Base-by-base conservation (phyloP, 2,888 invertebrate genomes). In the Agrotis segetum region DNA sequence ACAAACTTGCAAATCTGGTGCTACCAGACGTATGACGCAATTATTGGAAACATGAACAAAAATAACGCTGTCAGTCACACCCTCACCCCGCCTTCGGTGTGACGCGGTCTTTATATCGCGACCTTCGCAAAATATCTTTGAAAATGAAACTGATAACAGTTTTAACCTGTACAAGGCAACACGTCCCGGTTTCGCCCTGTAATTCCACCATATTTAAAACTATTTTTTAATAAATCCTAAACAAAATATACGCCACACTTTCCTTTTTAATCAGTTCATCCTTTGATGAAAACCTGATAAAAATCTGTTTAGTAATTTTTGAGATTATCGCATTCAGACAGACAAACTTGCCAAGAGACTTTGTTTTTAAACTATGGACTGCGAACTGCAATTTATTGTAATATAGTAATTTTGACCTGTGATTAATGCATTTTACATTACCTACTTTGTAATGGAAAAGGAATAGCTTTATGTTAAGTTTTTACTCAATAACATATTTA, bases 111-210 rank as follows among this genome's bases (percentile, higher is more conserved):
- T 53, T 70, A 53, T 19, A 24, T 40, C 19, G 24, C 7, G 78
- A 16, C 61, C 65, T 78, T 71, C 58, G 62, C 47, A 34, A 77
- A 76, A 71, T 77, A 74, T 16, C 24, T 61, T 46, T 21, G 24
- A 67, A 58, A 68, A 29, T 17, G 5, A 19, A 14, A 40, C 1
- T 64, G 11, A 64, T 44, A 49, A 53, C 16, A 21, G 13, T 71
- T 55, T 49, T 19, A 3, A 52, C 49, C 11, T 13, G 4, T 40
- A 40, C 40, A 40, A 40, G 40, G 24, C 24, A 40, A 40, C 40
- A 0, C 40, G 40, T 9, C 11, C 40, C 40, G 11, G 40, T 2
- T 40, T 40, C 40, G 24, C 24, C 24, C 24, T 24, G 24, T 24
- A 24, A 24, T 40, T 9, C 11, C 40, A 11, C 9, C 40, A 40